Base-by-base conservation (phyloP, 2,797 vertebrate genomes). In the Parauchenoglanis punctatus region DNA sequence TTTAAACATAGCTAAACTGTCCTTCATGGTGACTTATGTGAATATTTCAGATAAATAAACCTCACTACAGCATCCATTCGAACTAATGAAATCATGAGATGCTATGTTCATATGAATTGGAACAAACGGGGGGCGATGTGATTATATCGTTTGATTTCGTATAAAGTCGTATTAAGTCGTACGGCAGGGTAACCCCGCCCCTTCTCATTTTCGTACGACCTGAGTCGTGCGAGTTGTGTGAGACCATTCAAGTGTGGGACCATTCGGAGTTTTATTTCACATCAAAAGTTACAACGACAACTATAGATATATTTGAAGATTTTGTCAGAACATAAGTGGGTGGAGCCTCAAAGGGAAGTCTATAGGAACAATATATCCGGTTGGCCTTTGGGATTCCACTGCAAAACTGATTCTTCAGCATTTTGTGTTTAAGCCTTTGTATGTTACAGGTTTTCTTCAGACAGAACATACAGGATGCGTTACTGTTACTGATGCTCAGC, bases 331-430 rank as follows among this genome's bases (percentile, higher is more conserved):
- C 13, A 44, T 5, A 7, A 52, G 63, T 83, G 81, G 81, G 81
- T 10, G 81, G 81, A 35, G 81, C 18, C n/a, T 68, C 8, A 31
- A 54, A 54, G n/a, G 81, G 81, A 83, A 83, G 81, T 83, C 18
- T 12, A 82, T 4, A 68, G 46, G 40, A 83, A 25, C 81, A 52
- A 12, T 18, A 54, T 20, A 68, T 83, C 81, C 63, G 81, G 46
- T 44, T 83, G 56, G 17, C 18, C 31, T 61, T 46, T 20, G 46
- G 59, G 40, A 20, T 49, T 63, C 13, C 23, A n/a, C 20, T 61
- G 58, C 20, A 61, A n/a, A 44, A 7, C 77, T 56, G 49, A 31
- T 31, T 61, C 77, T 4, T 61, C 35, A 23, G 28, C 10, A 31
- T 52, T 0, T 8, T n/a, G 54, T 17, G 3, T 10, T 18, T 0